Base-by-base conservation (phyloP, 2,888 invertebrate genomes). In the Lydus trimaculatus region DNA sequence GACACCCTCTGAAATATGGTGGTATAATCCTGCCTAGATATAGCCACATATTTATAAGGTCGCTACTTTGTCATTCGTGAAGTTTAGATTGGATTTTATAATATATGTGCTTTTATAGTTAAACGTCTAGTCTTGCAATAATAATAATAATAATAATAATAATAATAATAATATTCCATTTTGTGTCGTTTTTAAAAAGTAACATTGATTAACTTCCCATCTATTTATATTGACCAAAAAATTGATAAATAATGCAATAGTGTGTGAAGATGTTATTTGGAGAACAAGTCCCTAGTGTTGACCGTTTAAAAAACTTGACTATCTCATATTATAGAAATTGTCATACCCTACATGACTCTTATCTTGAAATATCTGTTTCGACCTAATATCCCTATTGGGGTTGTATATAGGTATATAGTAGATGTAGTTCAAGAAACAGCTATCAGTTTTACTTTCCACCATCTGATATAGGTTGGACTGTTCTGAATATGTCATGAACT, bases 21-120 rank as follows among this genome's bases (percentile, higher is more conserved):
- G 75, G 77, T 81, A 83, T 84, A 84, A 84, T 84, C 83, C 81
- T 78, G 83, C 83, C 81, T 82, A 82, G 82, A 83, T 83, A 84
- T 84, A 79, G 81, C 83, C 83, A 83, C 84, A 84, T 84, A 84
- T 84, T 85, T 84, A 84, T 85, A 84, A 84, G 84, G 84, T 83
- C 83, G 81, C 82, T 82, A 83, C 82, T 85, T 84, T 84, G 84
- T 85, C 84, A 85, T 84, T 79, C 82, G 73, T 84, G 85, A 85
- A 85, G 85, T 85, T 85, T 85, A 85, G 85, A 85, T 85, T 85
- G 83, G 84, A 85, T 85, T 85, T 84, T 83, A 81, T 84, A 83
- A 84, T 81, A 80, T 82, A 84, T 83, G 77, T 75, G 75, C 77
- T 74, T 73, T 56, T 56, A 28, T 56, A 56, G 25, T 13, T 56